Evolutionary conservation across 2,113 vertebrate genomes (phyloP).

Genomic region (Etheostoma cragini): DNA sequence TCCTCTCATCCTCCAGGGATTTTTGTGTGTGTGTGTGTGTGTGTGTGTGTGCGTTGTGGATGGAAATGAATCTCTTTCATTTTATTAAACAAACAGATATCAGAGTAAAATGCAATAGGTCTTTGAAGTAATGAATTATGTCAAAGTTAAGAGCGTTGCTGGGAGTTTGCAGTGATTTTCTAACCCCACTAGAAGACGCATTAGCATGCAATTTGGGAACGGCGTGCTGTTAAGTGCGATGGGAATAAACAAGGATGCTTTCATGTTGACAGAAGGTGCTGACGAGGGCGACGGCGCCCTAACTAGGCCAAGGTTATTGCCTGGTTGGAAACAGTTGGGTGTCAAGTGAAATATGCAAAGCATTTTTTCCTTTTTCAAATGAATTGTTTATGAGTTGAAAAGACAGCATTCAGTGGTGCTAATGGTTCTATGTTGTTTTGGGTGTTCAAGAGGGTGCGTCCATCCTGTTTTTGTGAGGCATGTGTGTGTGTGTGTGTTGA

Average conservation of each 20-base stretch:
- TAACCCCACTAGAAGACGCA: background rate
- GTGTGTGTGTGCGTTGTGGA: slow-evolving; percentile 17
- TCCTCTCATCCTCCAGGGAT: slow-evolving; percentile 53
- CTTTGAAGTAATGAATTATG: slow-evolving; percentile 46
- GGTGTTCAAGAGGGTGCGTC: slow-evolving; percentile 22
- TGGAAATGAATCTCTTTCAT: slow-evolving; percentile 49
- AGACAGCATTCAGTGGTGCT: background rate
- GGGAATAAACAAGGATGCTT: slow-evolving; percentile 9
- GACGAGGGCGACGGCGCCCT: slow-evolving; percentile 4
- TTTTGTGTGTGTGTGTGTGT: slow-evolving; percentile 15
- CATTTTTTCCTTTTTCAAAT: background rate
- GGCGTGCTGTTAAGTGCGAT: background rate
- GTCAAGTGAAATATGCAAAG: slow-evolving; percentile 3
- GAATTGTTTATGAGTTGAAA: background rate
- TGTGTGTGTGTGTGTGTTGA: background rate
- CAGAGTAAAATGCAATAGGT: slow-evolving; percentile 15
- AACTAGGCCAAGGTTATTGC: slow-evolving; percentile 35
- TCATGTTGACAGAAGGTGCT: slow-evolving; percentile 30
- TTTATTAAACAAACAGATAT: slow-evolving; percentile 54
- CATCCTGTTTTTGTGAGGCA: slow-evolving; percentile 1
- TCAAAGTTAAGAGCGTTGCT: slow-evolving; percentile 24
- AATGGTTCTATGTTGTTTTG: background rate
- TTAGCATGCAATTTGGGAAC: slow-evolving; percentile 12
- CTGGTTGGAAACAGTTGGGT: slow-evolving; percentile 10
- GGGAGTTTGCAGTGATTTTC: slow-evolving; percentile 27